These are phyloP conservation scores for Sycophila texana DNA, from an alignment of 2,888 invertebrate genomes.

Conservation along the genomic window DNA sequence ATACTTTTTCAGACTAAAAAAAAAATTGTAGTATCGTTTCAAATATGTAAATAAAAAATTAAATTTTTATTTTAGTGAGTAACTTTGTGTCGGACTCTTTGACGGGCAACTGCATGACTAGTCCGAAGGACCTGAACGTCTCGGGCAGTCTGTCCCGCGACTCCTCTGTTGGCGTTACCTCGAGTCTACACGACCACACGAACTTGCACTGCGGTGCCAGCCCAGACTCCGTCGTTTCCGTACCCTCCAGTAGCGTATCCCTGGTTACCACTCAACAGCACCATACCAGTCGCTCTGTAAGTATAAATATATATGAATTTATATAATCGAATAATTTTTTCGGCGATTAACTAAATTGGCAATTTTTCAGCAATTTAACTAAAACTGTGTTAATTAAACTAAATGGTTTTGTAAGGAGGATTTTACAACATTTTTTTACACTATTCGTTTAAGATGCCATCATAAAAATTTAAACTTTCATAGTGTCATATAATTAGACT, in stretches of 20 bases:
- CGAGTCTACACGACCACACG: slow-evolving; percentile 58
- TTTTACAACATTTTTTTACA: too few species aligned
- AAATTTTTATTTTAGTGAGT: slow-evolving; percentile 62
- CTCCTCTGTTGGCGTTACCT: slow-evolving; percentile 58
- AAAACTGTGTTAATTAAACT: too few species aligned
- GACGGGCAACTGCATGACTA: slow-evolving; percentile 64
- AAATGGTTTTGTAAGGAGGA: too few species aligned
- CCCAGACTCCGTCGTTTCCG: slow-evolving; percentile 55
- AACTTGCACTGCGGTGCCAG: slow-evolving; percentile 45
- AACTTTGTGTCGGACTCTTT: slow-evolving; percentile 68
- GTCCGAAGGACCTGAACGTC: slow-evolving; percentile 65
- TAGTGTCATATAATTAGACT: too few species aligned
- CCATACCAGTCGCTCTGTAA: slow-evolving; percentile 46
- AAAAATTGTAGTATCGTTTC: too few species aligned
- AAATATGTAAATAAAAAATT: not conserved
- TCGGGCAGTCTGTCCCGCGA: slow-evolving; percentile 60
- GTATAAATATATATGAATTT: not conserved
- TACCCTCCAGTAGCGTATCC: slow-evolving; percentile 26
- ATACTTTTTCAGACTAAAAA: too few species aligned
- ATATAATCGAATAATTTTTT: too few species aligned
- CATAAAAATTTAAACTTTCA: too few species aligned
- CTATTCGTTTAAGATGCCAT: too few species aligned
- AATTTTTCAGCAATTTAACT: too few species aligned
- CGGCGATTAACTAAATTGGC: too few species aligned
- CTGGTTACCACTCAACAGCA: slow-evolving; percentile 26